These are phyloP conservation scores for Argopecten irradians DNA, from an alignment of 1,140 invertebrate species.

Conservation along the genomic window DNA sequence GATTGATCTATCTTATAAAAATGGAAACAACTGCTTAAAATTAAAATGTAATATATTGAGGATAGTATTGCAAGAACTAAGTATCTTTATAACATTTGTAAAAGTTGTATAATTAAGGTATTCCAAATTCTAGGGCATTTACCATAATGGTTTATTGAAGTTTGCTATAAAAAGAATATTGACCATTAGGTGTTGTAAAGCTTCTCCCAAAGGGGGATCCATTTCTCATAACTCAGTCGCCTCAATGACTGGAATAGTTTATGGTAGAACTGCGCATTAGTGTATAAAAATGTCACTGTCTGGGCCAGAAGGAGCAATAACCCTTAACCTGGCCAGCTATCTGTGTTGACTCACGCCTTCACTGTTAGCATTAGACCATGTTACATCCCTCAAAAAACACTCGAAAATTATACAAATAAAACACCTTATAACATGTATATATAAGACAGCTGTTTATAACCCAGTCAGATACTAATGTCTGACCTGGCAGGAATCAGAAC, in stretches of 20 bases:
- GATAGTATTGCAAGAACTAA: no score
- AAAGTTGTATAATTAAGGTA: background rate
- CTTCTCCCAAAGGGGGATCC: background rate
- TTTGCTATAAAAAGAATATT: conserved; percentile 4
- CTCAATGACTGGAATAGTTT: background rate
- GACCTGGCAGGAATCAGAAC: background rate
- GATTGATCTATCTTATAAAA: no score
- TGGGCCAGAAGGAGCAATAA: background rate
- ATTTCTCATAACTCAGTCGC: conserved; percentile 15
- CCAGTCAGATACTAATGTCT: background rate
- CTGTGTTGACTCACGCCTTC: background rate
- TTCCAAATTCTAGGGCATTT: background rate
- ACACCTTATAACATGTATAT: background rate
- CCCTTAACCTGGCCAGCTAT: background rate
- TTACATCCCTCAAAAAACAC: background rate
- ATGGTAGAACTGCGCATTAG: background rate
- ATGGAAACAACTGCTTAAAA: no score
- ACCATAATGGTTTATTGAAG: background rate
- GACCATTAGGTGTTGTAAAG: conserved; percentile 16
- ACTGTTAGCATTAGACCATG: background rate
- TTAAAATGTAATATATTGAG: no score
- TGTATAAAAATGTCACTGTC: background rate
- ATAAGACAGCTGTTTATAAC: background rate
- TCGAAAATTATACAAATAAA: background rate
- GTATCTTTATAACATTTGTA: no score